Conservation (phyloP, 1,140 invertebrate genomes). For the Procambarus clarkii region DNA sequence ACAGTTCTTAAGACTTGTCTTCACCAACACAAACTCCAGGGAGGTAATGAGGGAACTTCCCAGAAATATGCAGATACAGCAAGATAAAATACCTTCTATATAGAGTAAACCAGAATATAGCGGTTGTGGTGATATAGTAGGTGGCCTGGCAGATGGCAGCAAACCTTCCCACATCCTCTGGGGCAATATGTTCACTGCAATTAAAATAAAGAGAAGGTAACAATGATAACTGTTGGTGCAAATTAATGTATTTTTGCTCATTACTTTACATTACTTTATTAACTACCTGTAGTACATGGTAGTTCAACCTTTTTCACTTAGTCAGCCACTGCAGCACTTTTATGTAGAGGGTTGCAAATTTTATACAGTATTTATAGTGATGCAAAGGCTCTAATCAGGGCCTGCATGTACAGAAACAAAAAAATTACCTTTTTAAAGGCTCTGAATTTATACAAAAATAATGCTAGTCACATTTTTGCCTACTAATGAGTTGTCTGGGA, state of each 20-base stretch:
- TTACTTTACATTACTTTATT: too few species aligned
- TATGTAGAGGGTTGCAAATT: not conserved
- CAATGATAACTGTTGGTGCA: too few species aligned
- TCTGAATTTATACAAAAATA: not conserved
- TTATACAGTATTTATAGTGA: not conserved
- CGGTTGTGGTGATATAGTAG: slow-evolving; percentile 30
- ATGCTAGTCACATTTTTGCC: slow-evolving; percentile 9
- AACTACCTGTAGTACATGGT: too few species aligned
- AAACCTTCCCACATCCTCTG: slow-evolving; percentile 47
- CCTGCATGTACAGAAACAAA: not conserved
- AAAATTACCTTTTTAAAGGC: not conserved
- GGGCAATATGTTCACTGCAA: slow-evolving; percentile 20
- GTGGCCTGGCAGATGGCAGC: slow-evolving; percentile 33
- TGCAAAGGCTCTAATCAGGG: not conserved
- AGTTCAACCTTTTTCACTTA: too few species aligned
- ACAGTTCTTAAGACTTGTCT: too few species aligned
- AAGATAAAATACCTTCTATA: slow-evolving; percentile 25
- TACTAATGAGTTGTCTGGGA: not conserved
- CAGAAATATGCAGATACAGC: not conserved
- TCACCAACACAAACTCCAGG: too few species aligned
- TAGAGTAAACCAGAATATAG: slow-evolving; percentile 26
- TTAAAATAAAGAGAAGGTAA: not conserved
- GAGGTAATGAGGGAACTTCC: too few species aligned
- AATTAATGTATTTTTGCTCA: too few species aligned
- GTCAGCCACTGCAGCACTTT: too few species aligned